Base-by-base conservation (phyloP, 2,113 vertebrate species). In the Proterorhinus semilunaris region DNA sequence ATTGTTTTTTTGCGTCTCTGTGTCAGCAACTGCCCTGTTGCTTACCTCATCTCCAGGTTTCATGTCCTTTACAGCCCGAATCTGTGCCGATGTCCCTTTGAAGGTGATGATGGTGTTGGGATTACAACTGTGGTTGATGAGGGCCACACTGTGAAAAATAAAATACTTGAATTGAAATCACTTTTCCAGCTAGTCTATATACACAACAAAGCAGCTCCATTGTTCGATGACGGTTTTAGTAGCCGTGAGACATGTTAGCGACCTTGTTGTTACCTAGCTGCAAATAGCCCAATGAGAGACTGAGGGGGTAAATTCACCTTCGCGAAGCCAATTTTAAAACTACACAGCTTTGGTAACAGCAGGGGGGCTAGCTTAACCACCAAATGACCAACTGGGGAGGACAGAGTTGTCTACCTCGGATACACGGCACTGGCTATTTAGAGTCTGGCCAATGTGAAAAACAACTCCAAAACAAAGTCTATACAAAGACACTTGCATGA, bases 111-210 rank as follows among this genome's bases (percentile, higher is more conserved):
- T 96, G 86, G 96, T 95, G 42, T 94, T 99, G 66, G 96, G 95
- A 45, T 94, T 95, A 71, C 98, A 99, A 87, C 96, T 98, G 84
- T 99, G 98, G 88, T 99, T 99, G 90, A 99, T 94, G 68, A 99
- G 68, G 0, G 97, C 96, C 62, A 99, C 94, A 10, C 98, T 98
- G 89, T 75, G 6, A 10, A 49, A 71, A 8, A 65, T 16, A 51
- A 21, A 21, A 43, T 3, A 10, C 27, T 47, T 59, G 55, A 63
- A 46, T 12, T 11, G 36, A 3, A 21, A 45, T 55, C 54, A 16
- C 36, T 17, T 1, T 8, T 15, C 45, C 4, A 76, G 46, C 45
- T 50, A 5, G 11, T 6, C 53, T 15, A 45, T 36, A 59, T 1
- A 11, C 13, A 13, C 27, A 17, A 21, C 66, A 59, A 10, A 42